phyloP scores from a whole-genome alignment of 1,140 invertebrate genomes.

The Drosophila nasuta region DNA sequence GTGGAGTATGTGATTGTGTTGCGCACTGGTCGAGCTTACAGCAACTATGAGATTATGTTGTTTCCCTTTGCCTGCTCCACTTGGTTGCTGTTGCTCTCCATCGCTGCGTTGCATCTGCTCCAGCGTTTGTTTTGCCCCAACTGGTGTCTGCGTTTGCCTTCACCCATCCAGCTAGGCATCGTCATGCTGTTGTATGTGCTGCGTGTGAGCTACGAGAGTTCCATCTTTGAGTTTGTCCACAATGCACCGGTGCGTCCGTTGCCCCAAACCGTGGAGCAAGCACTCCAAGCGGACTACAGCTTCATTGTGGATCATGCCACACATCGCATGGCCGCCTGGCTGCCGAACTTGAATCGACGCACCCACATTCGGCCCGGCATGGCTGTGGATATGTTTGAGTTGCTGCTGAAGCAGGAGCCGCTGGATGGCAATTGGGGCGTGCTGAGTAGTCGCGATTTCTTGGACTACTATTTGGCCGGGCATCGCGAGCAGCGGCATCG shows the following conservation, averaged over 20 bases:
- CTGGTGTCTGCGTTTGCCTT: neutral
- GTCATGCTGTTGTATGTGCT: slow-evolving; percentile 46
- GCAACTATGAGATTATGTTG: slow-evolving; percentile 67
- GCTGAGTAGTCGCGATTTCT: slow-evolving; percentile 48
- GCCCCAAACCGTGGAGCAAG: slow-evolving; percentile 51
- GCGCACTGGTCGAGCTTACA: slow-evolving; percentile 31
- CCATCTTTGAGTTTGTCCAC: slow-evolving; percentile 63
- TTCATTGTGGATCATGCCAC: slow-evolving; percentile 64
- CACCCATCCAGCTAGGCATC: slow-evolving; percentile 37
- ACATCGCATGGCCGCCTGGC: slow-evolving; percentile 48
- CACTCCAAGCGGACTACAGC: slow-evolving; percentile 14
- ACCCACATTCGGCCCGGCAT: slow-evolving; percentile 40
- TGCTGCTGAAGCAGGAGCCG: slow-evolving; percentile 34
- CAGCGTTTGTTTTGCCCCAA: neutral
- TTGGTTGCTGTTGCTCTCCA: slow-evolving; percentile 43
- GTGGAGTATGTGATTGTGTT: slow-evolving; percentile 57
- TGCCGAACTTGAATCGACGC: slow-evolving; percentile 17
- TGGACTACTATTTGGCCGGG: slow-evolving; percentile 37
- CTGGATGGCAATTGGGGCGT: neutral
- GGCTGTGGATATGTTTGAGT: slow-evolving; percentile 58
- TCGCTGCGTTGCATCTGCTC: slow-evolving; percentile 4
- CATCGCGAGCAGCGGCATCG: slow-evolving; percentile 6
- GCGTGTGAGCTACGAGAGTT: slow-evolving; percentile 60
- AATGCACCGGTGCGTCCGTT: slow-evolving; percentile 59
- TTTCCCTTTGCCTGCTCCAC: slow-evolving; percentile 45